A percentile compares a stretch with the other conserved stretches of the same genome.
Conservation (phyloP, 2,888 invertebrate genomes). For the Phrixothrix hirtus region DNA sequence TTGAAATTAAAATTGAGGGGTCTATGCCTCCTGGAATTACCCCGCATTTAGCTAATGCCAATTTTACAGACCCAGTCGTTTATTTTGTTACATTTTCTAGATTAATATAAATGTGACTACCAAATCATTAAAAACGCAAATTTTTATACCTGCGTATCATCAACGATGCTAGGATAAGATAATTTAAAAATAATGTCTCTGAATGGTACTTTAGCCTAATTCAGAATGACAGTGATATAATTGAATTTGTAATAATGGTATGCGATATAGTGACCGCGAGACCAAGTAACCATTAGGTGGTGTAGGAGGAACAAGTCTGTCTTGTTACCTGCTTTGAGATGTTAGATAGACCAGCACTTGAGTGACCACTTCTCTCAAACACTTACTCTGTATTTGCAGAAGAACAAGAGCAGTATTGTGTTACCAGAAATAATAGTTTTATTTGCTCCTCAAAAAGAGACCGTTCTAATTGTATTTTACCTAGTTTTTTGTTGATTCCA, state of each 20-base stretch:
- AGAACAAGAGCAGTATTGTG: constrained; percentile 9
- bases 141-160: no score
- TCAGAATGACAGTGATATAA: constrained; percentile 7
- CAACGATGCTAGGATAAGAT: no score
- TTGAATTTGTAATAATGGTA: constrained; percentile 20
- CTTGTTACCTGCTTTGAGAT: constrained; percentile 40
- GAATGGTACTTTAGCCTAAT: background rate
- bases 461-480: no score
- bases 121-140: no score
- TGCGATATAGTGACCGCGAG: constrained; percentile 32
- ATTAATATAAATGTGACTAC: no score
- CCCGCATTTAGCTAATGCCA: no score
- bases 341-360: constrained; percentile 26
- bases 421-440: background rate
- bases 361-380: constrained; percentile 25
- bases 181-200: background rate
- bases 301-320: constrained; percentile 40
- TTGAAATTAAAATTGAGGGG: no score
- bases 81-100: no score
- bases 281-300: constrained; percentile 40
- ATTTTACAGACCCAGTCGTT: no score
- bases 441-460: background rate
- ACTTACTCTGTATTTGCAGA: constrained; percentile 7
- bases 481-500: no score
- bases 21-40: no score